Conservation (phyloP, 2,888 invertebrate species). For the Limnephilus lunatus region DNA sequence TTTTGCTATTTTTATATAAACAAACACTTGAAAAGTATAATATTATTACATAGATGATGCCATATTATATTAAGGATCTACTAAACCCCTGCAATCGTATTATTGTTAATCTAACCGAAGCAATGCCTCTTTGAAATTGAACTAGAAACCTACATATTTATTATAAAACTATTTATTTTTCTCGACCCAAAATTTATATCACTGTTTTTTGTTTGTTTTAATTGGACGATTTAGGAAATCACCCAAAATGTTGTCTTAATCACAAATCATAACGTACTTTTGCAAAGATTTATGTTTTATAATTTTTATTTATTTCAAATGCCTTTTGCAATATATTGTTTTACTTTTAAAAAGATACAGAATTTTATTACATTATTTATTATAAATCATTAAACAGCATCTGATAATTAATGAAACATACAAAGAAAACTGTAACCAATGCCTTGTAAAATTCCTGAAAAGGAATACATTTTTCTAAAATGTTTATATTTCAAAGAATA, state of each 20-base stretch:
- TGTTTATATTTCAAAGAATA: constrained; percentile 59
- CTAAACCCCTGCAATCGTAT: constrained; percentile 4
- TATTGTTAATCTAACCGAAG: background rate
- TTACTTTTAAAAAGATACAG: constrained; percentile 23
- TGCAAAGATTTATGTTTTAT: background rate
- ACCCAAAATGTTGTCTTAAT: background rate
- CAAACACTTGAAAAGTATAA: constrained; percentile 25
- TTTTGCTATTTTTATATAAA: constrained; percentile 43
- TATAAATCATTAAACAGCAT: constrained; percentile 19
- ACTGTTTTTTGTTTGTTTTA: background rate
- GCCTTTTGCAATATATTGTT: constrained; percentile 30
- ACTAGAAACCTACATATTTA: background rate
- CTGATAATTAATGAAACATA: constrained; percentile 21
- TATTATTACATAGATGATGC: constrained; percentile 35
- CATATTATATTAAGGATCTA: constrained; percentile 33
- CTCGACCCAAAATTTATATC: background rate
- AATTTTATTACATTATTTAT: constrained; percentile 31
- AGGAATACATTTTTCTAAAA: constrained; percentile 32
- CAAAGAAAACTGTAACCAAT: constrained; percentile 29
- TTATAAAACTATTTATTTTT: background rate
- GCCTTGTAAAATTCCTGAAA: constrained; percentile 29
- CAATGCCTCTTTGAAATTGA: background rate
- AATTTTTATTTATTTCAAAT: constrained; percentile 9
- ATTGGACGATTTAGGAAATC: background rate
- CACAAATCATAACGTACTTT: background rate